Percentiles rank a stretch among this genome's conserved stretches.
Evolutionary conservation across 2,797 vertebrate species (phyloP).

Genomic region (Anguilla obscura): DNA sequence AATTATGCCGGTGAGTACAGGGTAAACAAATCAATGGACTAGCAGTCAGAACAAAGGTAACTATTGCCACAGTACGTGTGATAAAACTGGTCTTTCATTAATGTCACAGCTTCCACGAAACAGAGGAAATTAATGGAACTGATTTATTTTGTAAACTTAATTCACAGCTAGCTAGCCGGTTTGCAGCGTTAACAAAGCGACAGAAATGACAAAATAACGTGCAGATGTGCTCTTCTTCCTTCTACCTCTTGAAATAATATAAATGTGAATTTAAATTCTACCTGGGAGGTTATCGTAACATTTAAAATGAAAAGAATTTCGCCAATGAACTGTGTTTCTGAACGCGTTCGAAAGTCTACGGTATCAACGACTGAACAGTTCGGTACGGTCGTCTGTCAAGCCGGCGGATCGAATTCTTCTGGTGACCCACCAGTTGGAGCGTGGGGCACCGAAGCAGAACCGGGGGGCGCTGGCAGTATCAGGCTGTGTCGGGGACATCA

Average conservation of each 20-base stretch:
- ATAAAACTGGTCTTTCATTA: not conserved
- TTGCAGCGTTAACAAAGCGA: not conserved
- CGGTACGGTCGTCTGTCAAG: conserved; percentile 59
- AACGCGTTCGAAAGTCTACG: conserved; percentile 27
- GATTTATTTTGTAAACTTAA: not conserved
- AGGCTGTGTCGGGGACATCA: not conserved
- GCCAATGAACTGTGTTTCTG: conserved; percentile 42
- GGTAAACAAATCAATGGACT: not conserved
- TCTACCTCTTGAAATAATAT: not conserved
- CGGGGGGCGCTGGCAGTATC: conserved; percentile 9
- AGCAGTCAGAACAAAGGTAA: not conserved
- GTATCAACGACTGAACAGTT: conserved; percentile 56
- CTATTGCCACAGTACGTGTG: not conserved
- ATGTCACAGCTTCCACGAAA: not conserved
- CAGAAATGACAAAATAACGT: not conserved
- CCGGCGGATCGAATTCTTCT: not conserved
- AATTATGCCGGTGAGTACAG: not conserved
- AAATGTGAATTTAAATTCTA: not conserved
- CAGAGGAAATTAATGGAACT: not conserved
- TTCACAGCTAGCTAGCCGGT: not conserved
- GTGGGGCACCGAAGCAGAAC: conserved; percentile 18
- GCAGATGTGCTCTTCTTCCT: not conserved
- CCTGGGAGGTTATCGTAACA: not conserved
- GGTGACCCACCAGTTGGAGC: conserved; percentile 38
- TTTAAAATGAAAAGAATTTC: conserved; percentile 55